Base-by-base conservation (phyloP, 2,113 vertebrate species). In the Myodes glareolus region DNA sequence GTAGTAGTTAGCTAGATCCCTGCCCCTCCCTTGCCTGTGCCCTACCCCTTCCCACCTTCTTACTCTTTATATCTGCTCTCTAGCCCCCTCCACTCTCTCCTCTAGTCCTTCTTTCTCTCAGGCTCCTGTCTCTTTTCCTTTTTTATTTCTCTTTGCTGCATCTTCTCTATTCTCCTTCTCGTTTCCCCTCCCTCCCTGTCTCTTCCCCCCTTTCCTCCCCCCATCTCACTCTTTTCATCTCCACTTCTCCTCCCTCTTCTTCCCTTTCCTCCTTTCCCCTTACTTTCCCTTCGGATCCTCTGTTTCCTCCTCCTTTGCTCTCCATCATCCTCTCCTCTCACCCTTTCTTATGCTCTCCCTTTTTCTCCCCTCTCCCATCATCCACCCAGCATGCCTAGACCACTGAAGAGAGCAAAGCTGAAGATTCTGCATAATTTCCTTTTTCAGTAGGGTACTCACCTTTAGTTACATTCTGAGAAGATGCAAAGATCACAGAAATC, bases 61-160 rank as follows among this genome's bases (percentile, higher is more conserved):
- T 7, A 3, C 29, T 65, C 23, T 27, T 13, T 31, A 0, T 19
- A 23, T 0, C 7, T 13, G 1, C 2, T 84, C 70, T 29, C 45
- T 17, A n/a, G 16, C 33, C 9, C 33, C 67, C 27, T 6, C 7
- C 14, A n/a, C 45, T 58, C 16, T 42, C 63, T 21, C 58, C 89
- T 65, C 21, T 1, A 5, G 25, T n/a, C 21, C 21, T 2, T 27
- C 7, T 47, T 33, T 65, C 14, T 5, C 10, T 50, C 45, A 29
- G 27, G 23, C 8, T n/a, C 31, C 19, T 13, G 14, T 14, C 39
- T 14, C 23, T 33, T 31, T 58, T 14, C 55, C 33, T 2, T 36
- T 42, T 45, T 42, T 6, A 12, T 77, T 29, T 67, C 29, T 65
- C 25, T 10, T 9, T 5, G 23, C 29, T 31, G n/a, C 6, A 2